Conservation (phyloP, 2,888 invertebrate species). For the Ellobium chinense region DNA sequence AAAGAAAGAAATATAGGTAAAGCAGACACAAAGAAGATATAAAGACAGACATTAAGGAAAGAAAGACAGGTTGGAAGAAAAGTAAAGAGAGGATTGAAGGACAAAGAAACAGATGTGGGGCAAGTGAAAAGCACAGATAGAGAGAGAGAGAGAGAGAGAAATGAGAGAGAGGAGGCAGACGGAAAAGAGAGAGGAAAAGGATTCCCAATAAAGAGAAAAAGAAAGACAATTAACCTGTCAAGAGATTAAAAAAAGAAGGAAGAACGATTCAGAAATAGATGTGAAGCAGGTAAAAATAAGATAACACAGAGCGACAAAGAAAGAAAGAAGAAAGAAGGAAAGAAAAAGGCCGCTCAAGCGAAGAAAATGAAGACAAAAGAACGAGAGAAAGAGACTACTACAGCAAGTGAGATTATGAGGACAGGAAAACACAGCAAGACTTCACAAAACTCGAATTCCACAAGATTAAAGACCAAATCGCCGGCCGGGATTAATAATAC, state of each 20-base stretch:
- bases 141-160: background rate
- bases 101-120: background rate
- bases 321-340: background rate
- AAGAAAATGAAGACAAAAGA: background rate
- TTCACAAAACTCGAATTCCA: no score
- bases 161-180: background rate
- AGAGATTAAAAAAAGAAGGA: background rate
- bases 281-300: background rate
- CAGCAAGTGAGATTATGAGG: no score
- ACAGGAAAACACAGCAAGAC: no score
- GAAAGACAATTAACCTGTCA: background rate
- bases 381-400: no score
- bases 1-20: background rate
- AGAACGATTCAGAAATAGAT: background rate
- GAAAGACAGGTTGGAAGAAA: background rate
- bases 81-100: background rate
- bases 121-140: background rate
- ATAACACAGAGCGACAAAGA: background rate
- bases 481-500: no score
- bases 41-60: slow-evolving; percentile 17
- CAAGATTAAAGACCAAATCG: no score
- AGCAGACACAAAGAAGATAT: slow-evolving; percentile 10
- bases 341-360: background rate
- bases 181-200: slow-evolving; percentile 16
- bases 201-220: background rate